Conservation (phyloP, 2,113 vertebrate species). For the Plecturocebus donacophilus region DNA sequence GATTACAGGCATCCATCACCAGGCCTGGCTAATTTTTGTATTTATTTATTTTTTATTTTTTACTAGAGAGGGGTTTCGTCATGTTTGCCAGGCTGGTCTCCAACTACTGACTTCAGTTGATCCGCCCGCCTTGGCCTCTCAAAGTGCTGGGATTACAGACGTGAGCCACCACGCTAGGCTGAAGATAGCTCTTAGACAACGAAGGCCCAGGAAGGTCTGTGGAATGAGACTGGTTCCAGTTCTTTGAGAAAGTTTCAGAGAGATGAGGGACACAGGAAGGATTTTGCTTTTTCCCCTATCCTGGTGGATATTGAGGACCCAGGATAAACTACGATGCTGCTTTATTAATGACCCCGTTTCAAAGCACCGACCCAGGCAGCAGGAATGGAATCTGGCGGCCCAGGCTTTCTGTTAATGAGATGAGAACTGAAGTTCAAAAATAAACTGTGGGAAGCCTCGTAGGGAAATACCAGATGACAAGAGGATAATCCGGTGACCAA, state of each 20-base stretch:
- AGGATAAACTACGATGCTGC: background rate
- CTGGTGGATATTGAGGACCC: background rate
- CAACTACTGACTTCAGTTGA: too few relatives aligned
- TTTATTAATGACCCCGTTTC: background rate
- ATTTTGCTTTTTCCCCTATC: background rate
- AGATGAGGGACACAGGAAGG: fast-evolving
- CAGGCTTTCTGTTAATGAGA: conserved; percentile 5
- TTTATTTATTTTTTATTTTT: too few relatives aligned
- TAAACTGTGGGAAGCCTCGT: background rate
- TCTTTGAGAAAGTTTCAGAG: background rate
- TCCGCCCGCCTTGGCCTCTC: too few relatives aligned
- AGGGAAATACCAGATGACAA: conserved; percentile 36
- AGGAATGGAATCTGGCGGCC: background rate
- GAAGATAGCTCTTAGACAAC: conserved; percentile 43
- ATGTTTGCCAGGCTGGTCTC: too few relatives aligned
- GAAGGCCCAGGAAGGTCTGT: background rate
- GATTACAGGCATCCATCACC: too few relatives aligned
- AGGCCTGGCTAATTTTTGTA: too few relatives aligned
- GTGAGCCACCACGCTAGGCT: too few relatives aligned
- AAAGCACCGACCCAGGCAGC: background rate
- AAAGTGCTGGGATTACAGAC: too few relatives aligned
- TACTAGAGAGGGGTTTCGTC: too few relatives aligned
- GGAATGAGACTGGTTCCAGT: background rate
- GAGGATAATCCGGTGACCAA: conserved; percentile 43
- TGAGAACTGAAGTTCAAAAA: conserved; percentile 60